Evolutionary conservation across 1,140 invertebrate genomes (phyloP), one percentile per base, ranked within the genome.

Genomic region (Drosophila suzukii): DNA sequence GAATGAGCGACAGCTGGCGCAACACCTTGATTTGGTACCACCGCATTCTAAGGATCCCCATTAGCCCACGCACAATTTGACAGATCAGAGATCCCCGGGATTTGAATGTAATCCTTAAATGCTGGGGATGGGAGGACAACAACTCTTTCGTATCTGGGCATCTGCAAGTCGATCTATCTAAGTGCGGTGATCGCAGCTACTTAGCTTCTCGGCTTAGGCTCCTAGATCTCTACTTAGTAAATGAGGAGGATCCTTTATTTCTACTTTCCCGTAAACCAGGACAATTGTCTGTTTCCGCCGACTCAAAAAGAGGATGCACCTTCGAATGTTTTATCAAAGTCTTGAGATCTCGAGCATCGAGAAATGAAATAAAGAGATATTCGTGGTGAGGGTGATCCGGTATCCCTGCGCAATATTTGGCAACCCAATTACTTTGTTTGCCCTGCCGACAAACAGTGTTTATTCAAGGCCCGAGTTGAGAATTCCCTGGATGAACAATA

Each of bases 361-460:
- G 44, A 65, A 30, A 36, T 27, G 30, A 43, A 60, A 36, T 20
- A 36, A 55, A 39, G 38, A 39, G 3, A 24, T n/a, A 30, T 8
- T 20, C 12, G 20, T 15, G 38, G 24, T n/a, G 38, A 13, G 24
- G 10, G 11, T 27, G 63, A 27, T 10, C 27, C 46, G 27, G 15
- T 41, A 73, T 39, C 53, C 39, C 60, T 78, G 83, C 83, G 76
- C 51, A 89, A 88, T 89, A 89, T 88, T 83, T 65, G 84, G 84
- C 75, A 88, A 88, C 67, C 83, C 83, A 88, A 88, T 88, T 88
- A 89, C 75, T 49, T 61, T 63, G 74, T 88, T 89, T 89, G 79
- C 62, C 83, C 88, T 83, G 84, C 80, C 84, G 82, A 63, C 83
- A 43, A 75, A 75, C 54, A 79, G 76, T 88, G 79, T 88, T 88